Evolutionary conservation across 2,113 vertebrate species (phyloP).

Genomic region (Thinocorus orbignyianus): DNA sequence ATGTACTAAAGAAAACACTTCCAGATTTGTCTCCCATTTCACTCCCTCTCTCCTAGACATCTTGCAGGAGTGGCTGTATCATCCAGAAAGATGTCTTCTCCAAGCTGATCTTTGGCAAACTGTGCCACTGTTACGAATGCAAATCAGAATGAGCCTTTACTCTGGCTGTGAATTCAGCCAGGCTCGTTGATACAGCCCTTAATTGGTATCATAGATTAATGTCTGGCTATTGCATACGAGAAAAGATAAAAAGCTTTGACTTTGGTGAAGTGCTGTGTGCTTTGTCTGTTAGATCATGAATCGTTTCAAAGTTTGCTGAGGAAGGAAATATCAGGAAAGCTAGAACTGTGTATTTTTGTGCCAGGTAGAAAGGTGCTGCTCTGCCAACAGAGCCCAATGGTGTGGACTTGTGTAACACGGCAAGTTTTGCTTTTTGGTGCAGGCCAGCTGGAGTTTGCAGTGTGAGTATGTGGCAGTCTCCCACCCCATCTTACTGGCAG

Average conservation of each 20-base stretch:
- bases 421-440: not conserved
- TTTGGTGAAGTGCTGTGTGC: not conserved
- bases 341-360: not conserved
- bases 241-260: not conserved
- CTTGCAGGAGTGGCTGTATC: not conserved
- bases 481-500: not conserved
- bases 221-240: not conserved
- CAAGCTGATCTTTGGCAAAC: not conserved
- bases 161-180: not conserved
- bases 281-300: not conserved
- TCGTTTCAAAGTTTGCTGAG: not conserved
- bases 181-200: not conserved
- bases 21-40: not conserved
- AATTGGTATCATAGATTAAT: not conserved
- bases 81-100: not conserved
- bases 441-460: not conserved
- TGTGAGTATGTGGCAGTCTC: not conserved
- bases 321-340: not conserved
- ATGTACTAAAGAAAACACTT: not conserved
- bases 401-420: not conserved
- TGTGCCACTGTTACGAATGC: not conserved
- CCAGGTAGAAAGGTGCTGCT: not conserved
- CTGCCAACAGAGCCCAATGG: not conserved
- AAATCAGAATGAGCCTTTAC: not conserved
- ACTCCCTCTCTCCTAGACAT: not conserved